Percentiles rank a stretch among this genome's conserved stretches.
phyloP scores from a whole-genome alignment of 2,113 vertebrate genomes.

The Eublepharis macularius region DNA sequence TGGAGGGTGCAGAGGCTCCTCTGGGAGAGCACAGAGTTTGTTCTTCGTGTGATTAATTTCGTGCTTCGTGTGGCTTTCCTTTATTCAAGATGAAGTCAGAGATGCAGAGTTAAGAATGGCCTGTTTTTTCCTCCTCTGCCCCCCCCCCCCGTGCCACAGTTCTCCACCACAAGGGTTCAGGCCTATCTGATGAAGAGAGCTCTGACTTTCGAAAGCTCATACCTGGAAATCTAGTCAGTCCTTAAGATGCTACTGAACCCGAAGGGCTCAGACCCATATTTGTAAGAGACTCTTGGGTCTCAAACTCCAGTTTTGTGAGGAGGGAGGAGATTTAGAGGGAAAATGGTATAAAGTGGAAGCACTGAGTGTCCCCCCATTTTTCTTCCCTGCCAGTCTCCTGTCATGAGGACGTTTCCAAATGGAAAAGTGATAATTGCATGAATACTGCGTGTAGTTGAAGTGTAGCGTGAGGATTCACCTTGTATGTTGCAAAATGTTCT shows the following conservation, averaged over 20 bases:
- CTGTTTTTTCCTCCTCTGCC: background rate
- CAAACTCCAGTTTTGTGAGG: background rate
- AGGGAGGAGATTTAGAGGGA: background rate
- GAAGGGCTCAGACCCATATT: background rate
- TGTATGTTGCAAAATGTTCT: too few relatives aligned
- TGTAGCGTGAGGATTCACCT: background rate
- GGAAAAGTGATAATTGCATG: background rate
- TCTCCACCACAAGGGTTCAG: background rate
- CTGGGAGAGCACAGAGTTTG: fast-evolving
- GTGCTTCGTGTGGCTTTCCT: background rate
- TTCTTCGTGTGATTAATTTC: background rate
- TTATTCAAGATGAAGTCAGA: background rate
- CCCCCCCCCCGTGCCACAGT: background rate
- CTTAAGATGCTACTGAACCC: too few relatives aligned
- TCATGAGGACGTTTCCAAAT: background rate
- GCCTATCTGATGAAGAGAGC: too few relatives aligned
- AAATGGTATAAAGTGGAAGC: background rate
- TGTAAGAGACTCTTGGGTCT: background rate
- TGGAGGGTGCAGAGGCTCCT: background rate
- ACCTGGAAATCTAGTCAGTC: too few relatives aligned
- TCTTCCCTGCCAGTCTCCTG: background rate
- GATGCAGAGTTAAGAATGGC: background rate
- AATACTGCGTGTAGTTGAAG: background rate
- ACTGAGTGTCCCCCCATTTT: background rate
- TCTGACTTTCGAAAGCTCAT: too few relatives aligned